These are phyloP conservation scores for Sciurus carolinensis DNA, from an alignment of 2,797 vertebrate genomes.

Conservation along the genomic window DNA sequence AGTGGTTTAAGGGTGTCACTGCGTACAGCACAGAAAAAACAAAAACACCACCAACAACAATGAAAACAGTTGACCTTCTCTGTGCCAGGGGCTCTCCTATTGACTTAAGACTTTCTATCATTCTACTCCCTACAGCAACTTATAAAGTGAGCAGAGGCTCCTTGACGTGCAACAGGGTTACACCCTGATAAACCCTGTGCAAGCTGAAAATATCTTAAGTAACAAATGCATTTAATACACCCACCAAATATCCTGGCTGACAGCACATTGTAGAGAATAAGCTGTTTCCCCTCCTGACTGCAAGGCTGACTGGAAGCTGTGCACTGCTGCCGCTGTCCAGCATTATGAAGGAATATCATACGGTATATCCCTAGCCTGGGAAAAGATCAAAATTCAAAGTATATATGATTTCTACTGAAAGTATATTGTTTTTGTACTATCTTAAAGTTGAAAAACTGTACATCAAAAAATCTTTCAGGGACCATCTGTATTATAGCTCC, in stretches of 20 bases:
- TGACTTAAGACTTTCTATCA: background rate
- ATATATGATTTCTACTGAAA: background rate
- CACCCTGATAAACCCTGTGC: too few relatives aligned
- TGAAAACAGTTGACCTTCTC: background rate
- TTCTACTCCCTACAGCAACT: background rate
- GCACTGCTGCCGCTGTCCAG: background rate
- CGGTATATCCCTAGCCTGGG: background rate
- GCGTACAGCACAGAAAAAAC: background rate
- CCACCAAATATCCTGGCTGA: background rate
- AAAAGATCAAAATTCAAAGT: background rate
- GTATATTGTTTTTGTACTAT: background rate
- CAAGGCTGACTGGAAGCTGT: background rate
- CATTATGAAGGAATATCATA: too few relatives aligned
- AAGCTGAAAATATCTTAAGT: background rate
- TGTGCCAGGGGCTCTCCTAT: background rate
- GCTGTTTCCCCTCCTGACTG: background rate
- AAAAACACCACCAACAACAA: too few relatives aligned
- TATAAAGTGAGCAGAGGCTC: background rate
- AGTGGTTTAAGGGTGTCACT: background rate
- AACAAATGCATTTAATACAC: background rate
- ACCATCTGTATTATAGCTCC: background rate
- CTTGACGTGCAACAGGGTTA: background rate
- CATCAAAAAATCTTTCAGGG: background rate
- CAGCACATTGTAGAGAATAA: rapidly evolving
- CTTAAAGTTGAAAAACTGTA: background rate